phyloP scores from a whole-genome alignment of 2,888 invertebrate species.

The Sminthurides aquaticus region DNA sequence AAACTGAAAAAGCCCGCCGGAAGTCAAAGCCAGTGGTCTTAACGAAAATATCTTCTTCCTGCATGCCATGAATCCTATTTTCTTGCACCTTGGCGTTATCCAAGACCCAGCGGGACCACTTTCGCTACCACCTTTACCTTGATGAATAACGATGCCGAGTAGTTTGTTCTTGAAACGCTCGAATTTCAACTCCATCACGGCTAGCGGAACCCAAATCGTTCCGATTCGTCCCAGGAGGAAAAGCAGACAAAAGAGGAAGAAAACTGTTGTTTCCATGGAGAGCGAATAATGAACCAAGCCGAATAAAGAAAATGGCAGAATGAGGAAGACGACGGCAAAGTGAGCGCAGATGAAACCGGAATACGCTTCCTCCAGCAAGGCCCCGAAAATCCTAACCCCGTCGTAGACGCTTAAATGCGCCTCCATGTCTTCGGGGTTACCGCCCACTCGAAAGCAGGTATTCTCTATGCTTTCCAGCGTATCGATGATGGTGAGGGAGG shows the following conservation, averaged over 20 bases:
- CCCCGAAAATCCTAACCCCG: background rate
- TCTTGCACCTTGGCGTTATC: background rate
- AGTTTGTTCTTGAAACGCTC: background rate
- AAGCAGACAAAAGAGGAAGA: conserved; percentile 3
- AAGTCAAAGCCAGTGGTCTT: background rate
- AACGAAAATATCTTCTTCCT: background rate
- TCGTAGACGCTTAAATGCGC: background rate
- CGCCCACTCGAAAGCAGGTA: background rate
- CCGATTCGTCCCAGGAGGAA: background rate
- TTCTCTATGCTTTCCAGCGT: background rate
- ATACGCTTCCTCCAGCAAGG: background rate
- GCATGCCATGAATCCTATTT: background rate
- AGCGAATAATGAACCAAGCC: conserved; percentile 5
- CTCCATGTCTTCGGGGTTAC: background rate
- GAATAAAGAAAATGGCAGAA: conserved; percentile 9
- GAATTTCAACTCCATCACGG: background rate
- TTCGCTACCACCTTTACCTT: background rate
- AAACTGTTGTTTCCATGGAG: background rate
- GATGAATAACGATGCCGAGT: background rate
- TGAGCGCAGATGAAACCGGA: background rate
- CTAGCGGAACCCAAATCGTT: conserved; percentile 7
- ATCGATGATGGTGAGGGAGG: background rate
- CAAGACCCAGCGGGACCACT: no score
- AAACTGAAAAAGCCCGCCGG: background rate
- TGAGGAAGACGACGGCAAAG: conserved; percentile 5